Percentiles rank a stretch among this genome's conserved stretches.
These are phyloP conservation scores for Drosophila tropicalis DNA, from an alignment of 1,140 invertebrate genomes.

Conservation along the genomic window DNA sequence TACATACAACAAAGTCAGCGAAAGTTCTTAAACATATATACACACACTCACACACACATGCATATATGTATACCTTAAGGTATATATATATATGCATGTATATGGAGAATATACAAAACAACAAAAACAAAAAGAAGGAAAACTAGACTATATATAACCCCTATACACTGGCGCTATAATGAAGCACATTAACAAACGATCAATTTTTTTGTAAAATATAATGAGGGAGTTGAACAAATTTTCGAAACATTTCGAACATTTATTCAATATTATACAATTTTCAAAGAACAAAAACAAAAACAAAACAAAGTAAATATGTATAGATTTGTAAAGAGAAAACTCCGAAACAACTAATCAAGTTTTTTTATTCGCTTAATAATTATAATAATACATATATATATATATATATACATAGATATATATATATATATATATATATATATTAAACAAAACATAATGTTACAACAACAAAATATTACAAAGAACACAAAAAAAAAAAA, in stretches of 20 bases:
- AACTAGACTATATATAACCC: conserved; percentile 31
- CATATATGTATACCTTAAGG: conserved; percentile 20
- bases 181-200: conserved; percentile 39
- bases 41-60: conserved; percentile 1
- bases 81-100: conserved; percentile 17
- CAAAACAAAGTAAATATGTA: conserved; percentile 55
- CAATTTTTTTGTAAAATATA: conserved; percentile 48
- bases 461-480: conserved; percentile 15
- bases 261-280: conserved; percentile 50
- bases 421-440: neutral
- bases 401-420: conserved; percentile 11
- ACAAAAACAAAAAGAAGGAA: no score
- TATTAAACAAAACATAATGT: conserved; percentile 26
- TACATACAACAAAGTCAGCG: conserved; percentile 31
- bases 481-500: no score
- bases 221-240: conserved; percentile 43
- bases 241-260: conserved; percentile 20
- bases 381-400: conserved; percentile 30
- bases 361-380: conserved; percentile 78
- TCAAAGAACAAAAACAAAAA: neutral
- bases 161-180: conserved; percentile 10
- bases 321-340: conserved; percentile 68
- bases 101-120: conserved; percentile 11
- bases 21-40: conserved; percentile 45
- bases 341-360: conserved; percentile 71